Percentiles rank a stretch among this genome's conserved stretches.
phyloP scores from a whole-genome alignment of 2,113 vertebrate genomes.

The Nerophis ophidion region DNA sequence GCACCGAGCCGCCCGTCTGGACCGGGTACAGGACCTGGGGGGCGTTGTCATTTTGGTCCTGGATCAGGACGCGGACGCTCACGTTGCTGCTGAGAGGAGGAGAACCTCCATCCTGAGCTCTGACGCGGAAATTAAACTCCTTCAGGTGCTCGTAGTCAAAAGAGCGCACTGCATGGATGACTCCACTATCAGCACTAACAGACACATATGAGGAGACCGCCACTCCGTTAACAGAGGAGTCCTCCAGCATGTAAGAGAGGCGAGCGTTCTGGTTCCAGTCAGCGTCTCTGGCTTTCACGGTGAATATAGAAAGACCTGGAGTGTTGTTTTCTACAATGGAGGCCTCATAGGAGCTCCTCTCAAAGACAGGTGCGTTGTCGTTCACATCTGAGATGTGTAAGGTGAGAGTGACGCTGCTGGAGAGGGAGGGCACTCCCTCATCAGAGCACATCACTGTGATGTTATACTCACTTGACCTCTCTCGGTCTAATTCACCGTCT shows the following conservation, averaged over 20 bases:
- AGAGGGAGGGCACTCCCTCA: constrained; percentile 56
- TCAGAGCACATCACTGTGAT: constrained; percentile 38
- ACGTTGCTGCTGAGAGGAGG: too few relatives aligned
- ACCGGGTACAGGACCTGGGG: too few relatives aligned
- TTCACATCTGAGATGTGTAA: constrained; percentile 63
- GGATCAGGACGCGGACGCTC: too few relatives aligned
- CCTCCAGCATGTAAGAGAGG: constrained; percentile 31
- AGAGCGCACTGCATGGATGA: constrained; percentile 2
- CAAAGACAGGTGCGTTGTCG: constrained; percentile 57
- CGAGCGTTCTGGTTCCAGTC: constrained; percentile 48
- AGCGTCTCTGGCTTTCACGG: constrained; percentile 21
- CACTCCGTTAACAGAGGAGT: too few relatives aligned
- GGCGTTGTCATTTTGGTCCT: too few relatives aligned
- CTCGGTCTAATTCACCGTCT: constrained; percentile 39
- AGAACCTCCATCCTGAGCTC: too few relatives aligned
- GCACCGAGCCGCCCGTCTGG: too few relatives aligned
- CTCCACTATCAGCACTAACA: constrained; percentile 39
- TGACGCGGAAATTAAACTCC: too few relatives aligned
- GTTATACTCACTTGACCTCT: constrained; percentile 27
- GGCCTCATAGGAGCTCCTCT: constrained; percentile 9
- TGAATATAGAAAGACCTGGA: constrained; percentile 38
- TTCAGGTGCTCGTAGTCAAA: too few relatives aligned
- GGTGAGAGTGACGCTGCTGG: constrained; percentile 52
- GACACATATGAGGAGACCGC: too few relatives aligned
- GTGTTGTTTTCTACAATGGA: constrained; percentile 54